Conservation (phyloP, 2,888 invertebrate genomes). For the Cataglyphis altisquamis region DNA sequence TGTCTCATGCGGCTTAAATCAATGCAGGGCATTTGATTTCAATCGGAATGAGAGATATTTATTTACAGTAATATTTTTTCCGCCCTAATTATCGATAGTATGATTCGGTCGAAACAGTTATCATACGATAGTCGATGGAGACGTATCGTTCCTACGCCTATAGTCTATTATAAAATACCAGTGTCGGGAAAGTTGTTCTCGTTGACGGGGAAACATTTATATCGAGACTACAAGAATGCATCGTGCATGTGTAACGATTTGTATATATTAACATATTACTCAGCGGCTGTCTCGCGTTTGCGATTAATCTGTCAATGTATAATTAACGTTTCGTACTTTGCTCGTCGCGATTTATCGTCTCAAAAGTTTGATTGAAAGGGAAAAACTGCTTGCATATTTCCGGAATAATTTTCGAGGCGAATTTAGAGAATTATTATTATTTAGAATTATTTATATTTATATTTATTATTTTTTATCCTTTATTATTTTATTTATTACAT, state of each 20-base stretch:
- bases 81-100: not conserved
- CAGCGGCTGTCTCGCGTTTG: conserved; percentile 68
- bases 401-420: not conserved
- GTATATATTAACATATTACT: conserved; percentile 67
- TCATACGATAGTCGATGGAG: conserved; percentile 36
- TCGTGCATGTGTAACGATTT: conserved; percentile 72
- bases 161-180: conserved; percentile 44
- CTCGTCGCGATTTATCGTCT: not conserved
- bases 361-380: not conserved
- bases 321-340: not conserved
- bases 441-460: not conserved
- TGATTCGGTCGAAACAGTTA: conserved; percentile 13
- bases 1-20: not conserved
- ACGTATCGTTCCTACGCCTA: conserved; percentile 56
- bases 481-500: not conserved
- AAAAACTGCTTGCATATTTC: not conserved
- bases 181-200: conserved; percentile 56
- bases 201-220: conserved; percentile 56
- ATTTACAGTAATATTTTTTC: not conserved
- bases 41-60: conserved; percentile 14
- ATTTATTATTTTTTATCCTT: not conserved
- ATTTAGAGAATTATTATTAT: not conserved
- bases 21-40: conserved; percentile 7
- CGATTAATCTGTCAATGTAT: conserved; percentile 29
- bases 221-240: conserved; percentile 61